Evolutionary conservation across 2,888 invertebrate genomes (phyloP).

Genomic region (Hirtodrosophila duncani): DNA sequence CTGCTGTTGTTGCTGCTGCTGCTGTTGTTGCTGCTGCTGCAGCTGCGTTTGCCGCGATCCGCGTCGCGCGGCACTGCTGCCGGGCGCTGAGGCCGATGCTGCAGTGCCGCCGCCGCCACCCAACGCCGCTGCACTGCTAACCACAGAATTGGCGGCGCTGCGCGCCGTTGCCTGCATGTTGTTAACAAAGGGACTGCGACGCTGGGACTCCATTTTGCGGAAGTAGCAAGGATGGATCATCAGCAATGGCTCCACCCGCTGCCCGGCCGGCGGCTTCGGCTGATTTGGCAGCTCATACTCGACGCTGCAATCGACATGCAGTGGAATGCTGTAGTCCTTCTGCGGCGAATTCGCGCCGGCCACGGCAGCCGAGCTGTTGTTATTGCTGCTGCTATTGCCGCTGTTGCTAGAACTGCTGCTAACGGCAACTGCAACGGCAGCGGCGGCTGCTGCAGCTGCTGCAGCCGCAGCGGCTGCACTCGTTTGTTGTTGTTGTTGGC

Average conservation of each 20-base stretch:
- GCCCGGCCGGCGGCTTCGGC: slow-evolving; percentile 91
- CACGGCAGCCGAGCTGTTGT: slow-evolving; percentile 20
- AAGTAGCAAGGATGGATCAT: slow-evolving; percentile 95
- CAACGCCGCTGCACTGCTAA: slow-evolving; percentile 52
- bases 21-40: slow-evolving; percentile 29
- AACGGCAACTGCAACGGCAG: slow-evolving; percentile 9
- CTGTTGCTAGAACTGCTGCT: slow-evolving; percentile 46
- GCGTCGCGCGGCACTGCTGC: slow-evolving; percentile 54
- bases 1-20: slow-evolving; percentile 72
- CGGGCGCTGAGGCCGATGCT: slow-evolving; percentile 67
- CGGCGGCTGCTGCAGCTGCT: slow-evolving; percentile 10
- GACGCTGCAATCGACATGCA: slow-evolving; percentile 94
- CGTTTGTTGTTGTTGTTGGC: slow-evolving; percentile 27
- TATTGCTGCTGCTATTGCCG: slow-evolving; percentile 54
- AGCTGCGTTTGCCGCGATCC: slow-evolving; percentile 57
- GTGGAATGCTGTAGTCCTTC: slow-evolving; percentile 91
- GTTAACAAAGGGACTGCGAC: slow-evolving; percentile 90
- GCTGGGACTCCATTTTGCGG: slow-evolving; percentile 90
- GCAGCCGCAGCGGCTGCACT: slow-evolving; percentile 4
- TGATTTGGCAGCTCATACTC: slow-evolving; percentile 94
- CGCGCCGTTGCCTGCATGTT: slow-evolving; percentile 84
- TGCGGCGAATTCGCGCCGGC: slow-evolving; percentile 78
- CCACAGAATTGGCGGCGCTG: slow-evolving; percentile 75
- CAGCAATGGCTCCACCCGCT: slow-evolving; percentile 88
- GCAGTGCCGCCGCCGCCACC: slow-evolving; percentile 55